phyloP scores from a whole-genome alignment of 2,113 vertebrate species.

The Pollachius pollachius region DNA sequence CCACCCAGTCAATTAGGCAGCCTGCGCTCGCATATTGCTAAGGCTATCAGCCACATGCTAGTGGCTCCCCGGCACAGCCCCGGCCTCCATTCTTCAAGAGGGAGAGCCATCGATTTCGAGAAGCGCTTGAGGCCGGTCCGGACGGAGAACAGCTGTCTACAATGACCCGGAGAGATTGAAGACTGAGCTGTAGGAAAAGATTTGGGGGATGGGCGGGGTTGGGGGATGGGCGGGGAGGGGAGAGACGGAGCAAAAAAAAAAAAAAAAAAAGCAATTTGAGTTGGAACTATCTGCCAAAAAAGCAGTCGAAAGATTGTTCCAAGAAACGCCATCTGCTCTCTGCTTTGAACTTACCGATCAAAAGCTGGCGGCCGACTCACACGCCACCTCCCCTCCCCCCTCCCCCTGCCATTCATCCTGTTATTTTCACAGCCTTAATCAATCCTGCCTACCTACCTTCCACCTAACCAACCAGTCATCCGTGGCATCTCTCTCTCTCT shows the following conservation, averaged over 20 bases:
- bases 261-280: conserved; percentile 45
- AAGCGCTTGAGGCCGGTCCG: conserved; percentile 46
- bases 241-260: not conserved
- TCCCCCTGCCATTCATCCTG: conserved; percentile 17
- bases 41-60: conserved; percentile 32
- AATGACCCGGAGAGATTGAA: conserved; percentile 59
- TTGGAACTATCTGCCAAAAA: conserved; percentile 43
- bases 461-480: not conserved
- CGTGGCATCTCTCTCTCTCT: not conserved
- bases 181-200: conserved; percentile 71
- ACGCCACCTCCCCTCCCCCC: conserved; percentile 30
- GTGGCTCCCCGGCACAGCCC: conserved; percentile 7
- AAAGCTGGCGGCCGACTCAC: conserved; percentile 66
- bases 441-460: not conserved
- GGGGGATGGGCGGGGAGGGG: not conserved
- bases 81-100: conserved; percentile 25
- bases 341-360: conserved; percentile 76
- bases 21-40: conserved; percentile 37
- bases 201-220: not conserved
- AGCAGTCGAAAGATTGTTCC: conserved; percentile 70
- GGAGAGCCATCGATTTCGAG: conserved; percentile 27
- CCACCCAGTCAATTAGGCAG: conserved; percentile 33
- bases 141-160: conserved; percentile 68
- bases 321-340: conserved; percentile 74
- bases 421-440: conserved; percentile 11